Evolutionary conservation across 2,888 invertebrate species (phyloP), one percentile per base, ranked within the genome.

Genomic region (Erebia aethiops): DNA sequence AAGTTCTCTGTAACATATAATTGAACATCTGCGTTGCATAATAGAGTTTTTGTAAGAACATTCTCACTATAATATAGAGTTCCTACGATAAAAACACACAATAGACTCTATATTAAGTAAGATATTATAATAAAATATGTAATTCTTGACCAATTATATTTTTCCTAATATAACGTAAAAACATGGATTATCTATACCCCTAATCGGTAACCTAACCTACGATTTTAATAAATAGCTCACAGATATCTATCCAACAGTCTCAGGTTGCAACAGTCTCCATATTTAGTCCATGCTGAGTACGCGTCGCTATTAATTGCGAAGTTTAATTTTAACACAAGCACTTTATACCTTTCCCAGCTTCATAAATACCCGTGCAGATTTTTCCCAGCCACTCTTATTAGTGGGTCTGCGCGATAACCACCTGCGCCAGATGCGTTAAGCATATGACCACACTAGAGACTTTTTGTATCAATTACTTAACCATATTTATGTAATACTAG

Each of bases 1-100:
- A 84, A 88, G 77, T 85, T 84, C 79, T 18, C 16, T 46, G 46
- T 61, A 61, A 61, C 18, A 62, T 46, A 14, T 62, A 62, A 62
- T 21, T 62, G 61, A 60, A 62, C 61, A 62, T 7, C 18, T 46
- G 21, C 21, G 13, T 62, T 62, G 46, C 14, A 62, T 62, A 62
- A 49, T 8, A 49, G 8, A 13, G 21, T 62, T 62, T 46, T 62
- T 62, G 61, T 62, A 13, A 62, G 46, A 62, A 49, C 61, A 18
- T 62, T 62, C 61, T 21, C 61, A 62, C 46, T 62, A 21, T 62
- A 2, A 46, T 21, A 21, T 2, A 21, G 21, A 21, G 21, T 21
- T n/a, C 16, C n/a, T 61, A 61, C 21, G 18, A 21, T 62, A 18
- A 18, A 18, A 35, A 7, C 5, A 35, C 35, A 35, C 35, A 35